phyloP scores from a whole-genome alignment of 2,113 vertebrate species.

The Capreolus pygargus region DNA sequence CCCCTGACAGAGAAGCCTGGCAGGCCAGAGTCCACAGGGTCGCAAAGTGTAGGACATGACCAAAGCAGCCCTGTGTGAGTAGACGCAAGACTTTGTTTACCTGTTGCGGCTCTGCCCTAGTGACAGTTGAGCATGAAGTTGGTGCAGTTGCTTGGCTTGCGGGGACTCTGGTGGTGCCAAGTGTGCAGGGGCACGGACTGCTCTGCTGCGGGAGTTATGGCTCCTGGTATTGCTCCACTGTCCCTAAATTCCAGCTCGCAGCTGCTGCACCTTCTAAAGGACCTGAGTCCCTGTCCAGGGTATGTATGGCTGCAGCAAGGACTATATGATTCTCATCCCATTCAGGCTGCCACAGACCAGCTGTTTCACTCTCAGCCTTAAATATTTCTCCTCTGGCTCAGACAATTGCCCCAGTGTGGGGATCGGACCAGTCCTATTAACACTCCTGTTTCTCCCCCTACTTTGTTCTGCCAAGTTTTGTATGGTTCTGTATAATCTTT shows the following conservation, averaged over 20 bases:
- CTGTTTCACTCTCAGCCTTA: background rate
- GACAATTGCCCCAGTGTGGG: background rate
- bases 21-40: background rate
- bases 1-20: background rate
- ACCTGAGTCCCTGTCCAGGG: background rate
- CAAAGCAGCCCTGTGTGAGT: background rate
- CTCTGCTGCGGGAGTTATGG: background rate
- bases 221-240: background rate
- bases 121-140: background rate
- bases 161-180: background rate
- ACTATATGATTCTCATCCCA: background rate
- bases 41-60: background rate
- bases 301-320: background rate
- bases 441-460: background rate
- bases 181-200: background rate
- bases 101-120: background rate
- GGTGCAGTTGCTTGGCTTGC: background rate
- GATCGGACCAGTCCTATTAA: background rate
- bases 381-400: background rate
- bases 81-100: background rate
- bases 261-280: background rate
- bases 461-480: background rate
- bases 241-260: background rate
- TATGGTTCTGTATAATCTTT: background rate
- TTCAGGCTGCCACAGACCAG: background rate